Evolutionary conservation across 2,888 invertebrate species (phyloP).

Genomic region (Cephus spinipes): DNA sequence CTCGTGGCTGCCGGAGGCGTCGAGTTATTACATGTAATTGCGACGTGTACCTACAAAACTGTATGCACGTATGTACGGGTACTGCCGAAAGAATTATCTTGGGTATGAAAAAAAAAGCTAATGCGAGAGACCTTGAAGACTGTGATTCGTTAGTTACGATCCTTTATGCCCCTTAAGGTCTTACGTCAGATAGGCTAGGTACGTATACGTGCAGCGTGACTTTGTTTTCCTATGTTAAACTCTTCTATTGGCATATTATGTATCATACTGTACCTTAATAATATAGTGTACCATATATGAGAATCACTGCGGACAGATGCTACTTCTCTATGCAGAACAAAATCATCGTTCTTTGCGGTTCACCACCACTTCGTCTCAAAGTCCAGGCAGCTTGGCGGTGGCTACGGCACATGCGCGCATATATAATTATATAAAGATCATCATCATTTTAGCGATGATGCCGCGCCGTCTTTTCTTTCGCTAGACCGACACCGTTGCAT

Average conservation of each 20-base stretch:
- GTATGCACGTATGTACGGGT: not conserved
- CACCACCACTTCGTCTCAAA: slow-evolving; percentile 26
- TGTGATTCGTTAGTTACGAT: not conserved
- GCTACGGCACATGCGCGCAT: slow-evolving; percentile 30
- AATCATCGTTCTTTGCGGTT: slow-evolving; percentile 35
- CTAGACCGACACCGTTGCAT: slow-evolving; percentile 19
- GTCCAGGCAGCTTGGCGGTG: slow-evolving; percentile 9
- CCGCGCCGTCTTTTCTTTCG: slow-evolving; percentile 6
- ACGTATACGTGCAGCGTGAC: not conserved
- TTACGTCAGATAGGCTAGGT: not conserved
- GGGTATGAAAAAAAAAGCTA: not conserved
- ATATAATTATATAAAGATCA: slow-evolving; percentile 46
- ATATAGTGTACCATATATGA: slow-evolving; percentile 24
- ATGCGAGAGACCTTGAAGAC: not conserved
- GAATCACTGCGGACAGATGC: slow-evolving; percentile 44
- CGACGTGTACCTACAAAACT: not conserved
- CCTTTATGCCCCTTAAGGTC: not conserved
- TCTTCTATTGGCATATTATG: not conserved
- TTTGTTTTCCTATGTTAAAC: not conserved
- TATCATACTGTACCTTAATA: not conserved
- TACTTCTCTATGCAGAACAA: slow-evolving; percentile 46
- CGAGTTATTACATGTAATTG: slow-evolving; percentile 6
- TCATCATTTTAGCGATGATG: slow-evolving; percentile 33
- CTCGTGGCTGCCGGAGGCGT: not conserved
- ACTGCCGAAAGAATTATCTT: not conserved